Evolutionary conservation across 2,888 invertebrate species (phyloP), one percentile per base, ranked within the genome.

Genomic region (Hyalella azteca): DNA sequence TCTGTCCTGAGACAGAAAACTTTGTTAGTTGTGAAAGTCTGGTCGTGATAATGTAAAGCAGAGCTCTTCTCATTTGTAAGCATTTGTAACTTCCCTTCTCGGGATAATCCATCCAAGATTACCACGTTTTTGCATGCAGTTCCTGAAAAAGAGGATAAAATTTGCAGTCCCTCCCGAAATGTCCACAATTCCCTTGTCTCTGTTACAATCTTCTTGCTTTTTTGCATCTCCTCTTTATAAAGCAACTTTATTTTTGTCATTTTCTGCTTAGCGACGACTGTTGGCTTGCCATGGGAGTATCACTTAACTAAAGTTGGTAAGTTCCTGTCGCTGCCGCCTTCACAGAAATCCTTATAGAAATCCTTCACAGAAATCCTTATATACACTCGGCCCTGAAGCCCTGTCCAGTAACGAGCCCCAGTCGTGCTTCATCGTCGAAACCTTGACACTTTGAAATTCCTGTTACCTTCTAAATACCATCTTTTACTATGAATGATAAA

Each of bases 221-320:
- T 66, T 66, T 66, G 66, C 66, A 66, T 66, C 66, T 66, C 36
- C 66, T 66, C 66, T 66, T 66, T 66, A 54, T 66, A 66, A 66
- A 66, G 66, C 66, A 66, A 66, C 66, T 66, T 66, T 66, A 66
- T 66, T 66, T 66, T 66, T 66, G 36, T 66, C 66, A 36, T 66
- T 66, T 36, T 66, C 66, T 66, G 66, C 66, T 66, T 66, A 75
- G 75, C 75, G 40, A 75, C 75, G 75, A 45, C 75, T 75, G 75
- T 75, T 45, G 75, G 75, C 75, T 45, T 75, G 45, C 75, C 75
- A 41, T 78, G 78, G 78, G 78, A 78, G 48, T 78, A 59, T 60
- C 78, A 78, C 60, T 59, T 78, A 40, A 66, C 78, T 36, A 78
- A 78, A 78, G 41, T 59, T 78, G 78, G 78, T 78, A 78, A 78